Base-by-base conservation (phyloP, 2,113 vertebrate genomes). In the Plecotus auritus region DNA sequence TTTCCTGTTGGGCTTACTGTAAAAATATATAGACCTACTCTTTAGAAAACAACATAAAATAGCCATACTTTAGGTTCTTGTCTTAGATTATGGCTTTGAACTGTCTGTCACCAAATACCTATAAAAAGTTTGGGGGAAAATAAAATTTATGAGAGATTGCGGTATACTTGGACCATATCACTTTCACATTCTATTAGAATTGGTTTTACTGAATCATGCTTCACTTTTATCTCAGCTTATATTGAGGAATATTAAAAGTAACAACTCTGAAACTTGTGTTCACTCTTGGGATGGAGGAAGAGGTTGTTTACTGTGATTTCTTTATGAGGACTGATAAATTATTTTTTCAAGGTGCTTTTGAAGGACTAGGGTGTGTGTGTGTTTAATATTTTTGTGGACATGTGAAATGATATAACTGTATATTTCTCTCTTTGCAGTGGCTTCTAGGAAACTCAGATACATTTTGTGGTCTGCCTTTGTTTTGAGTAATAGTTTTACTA, bases 61-160 rank as follows among this genome's bases (percentile, higher is more conserved):
- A 90, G 51, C n/a, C 83, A 2, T 70, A 35, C 2, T 89, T 7
- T 8, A 85, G n/a, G 10, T 95, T 90, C 37, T 82, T 94, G 12
- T 92, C 23, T 90, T 80, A 93, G 20, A 45, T 66, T 93, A 87
- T 93, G 84, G 61, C 56, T 88, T 93, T 87, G 45, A 97, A 67
- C 45, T 49, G 30, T 93, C 30, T 81, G 85, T 72, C 42, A 94
- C 30, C n/a, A 90, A 88, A 77, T 88, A 70, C 17, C 2, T 90
- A 18, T 88, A 56, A 54, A 95, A 87, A 85, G 23, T 96, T 88
- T 40, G 9, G 37, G 72, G 42, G 13, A 26, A 30, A 93, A 88
- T 90, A 77, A 86, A 86, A 67, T 90, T 59, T 94, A 23, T 85
- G 76, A 96, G 67, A 64, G 67, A 67, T 32, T 77, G 0, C 28